Evolutionary conservation across 2,888 invertebrate species (phyloP).

Genomic region (Polyploca ridens): DNA sequence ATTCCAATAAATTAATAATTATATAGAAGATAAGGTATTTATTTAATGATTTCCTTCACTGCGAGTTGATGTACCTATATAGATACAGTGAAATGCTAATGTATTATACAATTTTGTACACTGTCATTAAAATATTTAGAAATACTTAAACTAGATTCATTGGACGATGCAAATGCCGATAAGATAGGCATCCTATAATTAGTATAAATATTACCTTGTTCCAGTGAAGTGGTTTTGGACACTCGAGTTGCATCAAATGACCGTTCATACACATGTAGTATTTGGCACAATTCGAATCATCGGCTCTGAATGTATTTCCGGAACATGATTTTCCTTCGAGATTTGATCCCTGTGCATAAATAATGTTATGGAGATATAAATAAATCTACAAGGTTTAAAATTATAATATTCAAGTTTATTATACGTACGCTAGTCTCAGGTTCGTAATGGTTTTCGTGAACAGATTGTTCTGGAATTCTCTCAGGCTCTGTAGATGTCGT

Average conservation of each 20-base stretch:
- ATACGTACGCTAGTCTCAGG: constrained; percentile 7
- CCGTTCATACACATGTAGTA: constrained; percentile 93
- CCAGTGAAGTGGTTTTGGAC: constrained; percentile 91
- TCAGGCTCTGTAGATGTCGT: constrained; percentile 30
- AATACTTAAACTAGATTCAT: no score
- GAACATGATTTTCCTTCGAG: constrained; percentile 78
- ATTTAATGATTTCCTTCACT: neutral
- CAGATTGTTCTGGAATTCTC: constrained; percentile 20
- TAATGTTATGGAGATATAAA: neutral
- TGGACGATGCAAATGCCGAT: no score
- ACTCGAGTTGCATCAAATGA: constrained; percentile 87
- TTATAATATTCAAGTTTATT: neutral
- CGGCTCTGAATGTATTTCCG: constrained; percentile 84
- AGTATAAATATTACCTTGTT: constrained; percentile 80
- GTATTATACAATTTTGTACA: neutral
- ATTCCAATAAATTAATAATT: neutral
- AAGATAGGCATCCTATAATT: neutral
- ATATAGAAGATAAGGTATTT: neutral
- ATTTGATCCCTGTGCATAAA: constrained; percentile 79
- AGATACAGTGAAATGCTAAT: neutral
- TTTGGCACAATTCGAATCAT: constrained; percentile 89
- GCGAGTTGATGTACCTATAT: neutral
- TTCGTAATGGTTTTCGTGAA: constrained; percentile 14
- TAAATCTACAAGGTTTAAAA: no score
- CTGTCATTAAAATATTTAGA: neutral